phyloP scores from a whole-genome alignment of 2,797 vertebrate species.

The Alosa sapidissima region DNA sequence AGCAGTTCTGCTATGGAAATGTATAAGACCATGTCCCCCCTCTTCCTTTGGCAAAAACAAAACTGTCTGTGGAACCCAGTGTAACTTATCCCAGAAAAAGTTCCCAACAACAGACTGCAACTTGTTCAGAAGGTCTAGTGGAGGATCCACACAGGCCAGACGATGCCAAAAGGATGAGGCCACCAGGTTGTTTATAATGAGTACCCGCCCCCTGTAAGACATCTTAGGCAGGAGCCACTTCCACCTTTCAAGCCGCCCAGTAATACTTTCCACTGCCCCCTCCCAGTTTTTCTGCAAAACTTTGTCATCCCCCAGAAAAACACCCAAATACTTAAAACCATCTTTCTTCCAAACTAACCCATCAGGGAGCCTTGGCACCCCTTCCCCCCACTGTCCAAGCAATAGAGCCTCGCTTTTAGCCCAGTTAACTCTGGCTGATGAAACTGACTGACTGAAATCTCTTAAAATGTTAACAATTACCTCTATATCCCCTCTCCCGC shows the following conservation, averaged over 20 bases:
- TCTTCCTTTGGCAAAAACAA: neutral
- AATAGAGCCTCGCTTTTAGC: conserved; percentile 26
- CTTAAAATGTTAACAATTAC: neutral
- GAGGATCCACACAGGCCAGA: conserved; percentile 18
- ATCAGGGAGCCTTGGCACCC: neutral
- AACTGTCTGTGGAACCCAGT: conserved; percentile 26
- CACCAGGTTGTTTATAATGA: conserved; percentile 36
- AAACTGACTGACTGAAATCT: conserved; percentile 5
- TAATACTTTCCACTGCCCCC: too few relatives aligned
- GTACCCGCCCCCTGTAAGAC: conserved; percentile 10
- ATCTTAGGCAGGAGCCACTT: conserved; percentile 11
- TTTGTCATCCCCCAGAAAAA: too few relatives aligned
- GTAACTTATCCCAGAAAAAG: neutral
- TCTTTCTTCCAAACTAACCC: too few relatives aligned
- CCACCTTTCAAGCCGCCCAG: neutral
- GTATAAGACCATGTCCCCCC: too few relatives aligned
- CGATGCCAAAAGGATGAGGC: conserved; percentile 32
- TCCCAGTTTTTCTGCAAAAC: too few relatives aligned
- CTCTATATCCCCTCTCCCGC: too few relatives aligned
- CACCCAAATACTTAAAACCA: too few relatives aligned
- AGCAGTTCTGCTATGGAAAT: neutral
- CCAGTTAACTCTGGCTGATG: conserved; percentile 30
- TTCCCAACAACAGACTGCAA: neutral
- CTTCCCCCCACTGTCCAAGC: conserved; percentile 2
- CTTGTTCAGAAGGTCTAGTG: neutral